Evolutionary conservation across 2,797 vertebrate genomes (phyloP), one percentile per base, ranked within the genome.

Genomic region (Fistularia commersonii): DNA sequence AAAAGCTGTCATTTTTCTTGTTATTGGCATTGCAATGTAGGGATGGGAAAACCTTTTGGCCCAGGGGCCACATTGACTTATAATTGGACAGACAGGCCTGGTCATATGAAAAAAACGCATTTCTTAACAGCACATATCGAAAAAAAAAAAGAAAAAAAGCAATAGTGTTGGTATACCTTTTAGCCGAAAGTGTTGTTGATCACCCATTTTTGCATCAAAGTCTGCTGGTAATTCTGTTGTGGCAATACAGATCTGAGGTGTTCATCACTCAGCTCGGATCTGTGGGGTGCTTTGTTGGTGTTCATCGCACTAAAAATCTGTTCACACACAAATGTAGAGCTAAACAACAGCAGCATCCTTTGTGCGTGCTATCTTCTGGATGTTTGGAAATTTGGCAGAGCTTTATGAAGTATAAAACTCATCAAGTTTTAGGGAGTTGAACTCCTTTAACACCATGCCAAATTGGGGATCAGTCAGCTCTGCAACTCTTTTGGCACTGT

Each of bases 401-500:
- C 35, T 31, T 3, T 47, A 43, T 42, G 32, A 48, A 52, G 49
- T 44, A 47, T 60, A 52, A 12, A 47, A 41, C 37, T 39, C 48
- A 37, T 51, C 14, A 1, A 46, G 43, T 47, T 62, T 49, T 0
- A 34, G 12, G 11, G 12, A 35, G 12, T 12, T 51, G 10, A 54
- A 54, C 23, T 51, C 66, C 42, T 51, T 51, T 50, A 39, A 54
- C 11, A 42, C 1, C 3, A n/a, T 11, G 48, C 48, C 44, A 12
- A 6, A 47, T 47, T 61, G 47, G 44, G 55, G 52, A 39, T 56
- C 38, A 1, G 54, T 63, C 66, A 63, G 54, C 38, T 63, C n/a
- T n/a, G n/a, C n/a, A n/a, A n/a, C n/a, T n/a, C n/a, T n/a, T n/a
- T n/a, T n/a, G n/a, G n/a, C n/a, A n/a, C n/a, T n/a, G n/a, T n/a